Percentiles rank a stretch among this genome's conserved stretches.
Conservation (phyloP, 2,113 vertebrate species). For the Penelope pileata region DNA sequence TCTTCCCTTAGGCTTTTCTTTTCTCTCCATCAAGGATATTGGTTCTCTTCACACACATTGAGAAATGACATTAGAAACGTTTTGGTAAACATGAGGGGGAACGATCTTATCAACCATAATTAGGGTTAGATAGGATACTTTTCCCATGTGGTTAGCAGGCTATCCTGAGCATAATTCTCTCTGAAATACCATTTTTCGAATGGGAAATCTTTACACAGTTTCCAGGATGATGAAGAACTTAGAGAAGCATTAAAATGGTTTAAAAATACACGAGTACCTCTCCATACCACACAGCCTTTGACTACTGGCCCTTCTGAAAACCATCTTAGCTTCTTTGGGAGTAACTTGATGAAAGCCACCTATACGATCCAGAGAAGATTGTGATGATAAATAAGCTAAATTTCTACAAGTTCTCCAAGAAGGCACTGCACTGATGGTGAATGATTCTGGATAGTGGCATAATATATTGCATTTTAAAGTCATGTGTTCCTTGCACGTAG, state of each 20-base stretch:
- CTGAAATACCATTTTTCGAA: not conserved
- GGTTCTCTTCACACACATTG: not conserved
- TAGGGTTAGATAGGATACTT: not conserved
- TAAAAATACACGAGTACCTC: not conserved
- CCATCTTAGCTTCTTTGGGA: not conserved
- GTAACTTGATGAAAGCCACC: not conserved
- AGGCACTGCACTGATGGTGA: not conserved
- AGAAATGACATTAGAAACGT: not conserved
- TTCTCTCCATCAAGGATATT: not conserved
- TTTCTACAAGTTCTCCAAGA: not conserved
- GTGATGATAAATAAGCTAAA: not conserved
- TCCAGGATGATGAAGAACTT: not conserved
- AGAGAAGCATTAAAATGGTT: not conserved
- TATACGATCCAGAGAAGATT: not conserved
- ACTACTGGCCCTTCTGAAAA: not conserved
- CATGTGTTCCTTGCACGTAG: not conserved
- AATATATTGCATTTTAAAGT: not conserved
- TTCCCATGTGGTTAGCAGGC: not conserved
- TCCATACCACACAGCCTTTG: not conserved
- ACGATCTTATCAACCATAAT: not conserved
- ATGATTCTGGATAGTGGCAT: not conserved
- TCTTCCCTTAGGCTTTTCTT: not conserved
- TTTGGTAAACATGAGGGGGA: not conserved
- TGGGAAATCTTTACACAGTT: not conserved
- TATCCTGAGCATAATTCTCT: not conserved